Evolutionary conservation across 2,797 vertebrate species (phyloP).

Genomic region (Chanos chanos): DNA sequence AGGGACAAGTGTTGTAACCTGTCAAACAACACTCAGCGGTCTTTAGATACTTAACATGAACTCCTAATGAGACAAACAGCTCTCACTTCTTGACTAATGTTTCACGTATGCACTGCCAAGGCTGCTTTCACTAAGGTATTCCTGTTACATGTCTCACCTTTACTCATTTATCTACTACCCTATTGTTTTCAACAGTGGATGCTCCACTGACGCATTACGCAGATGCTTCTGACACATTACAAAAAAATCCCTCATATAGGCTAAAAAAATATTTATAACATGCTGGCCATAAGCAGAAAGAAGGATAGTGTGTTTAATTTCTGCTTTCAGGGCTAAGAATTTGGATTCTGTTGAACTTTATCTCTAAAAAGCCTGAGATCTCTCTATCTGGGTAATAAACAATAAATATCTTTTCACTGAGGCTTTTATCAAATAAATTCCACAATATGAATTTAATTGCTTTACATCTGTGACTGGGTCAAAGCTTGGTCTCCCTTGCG

Average conservation of each 20-base stretch:
- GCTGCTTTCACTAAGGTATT: constrained; percentile 12
- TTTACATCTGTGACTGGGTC: constrained; percentile 11
- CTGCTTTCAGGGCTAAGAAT: too few relatives aligned
- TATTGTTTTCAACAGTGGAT: too few relatives aligned
- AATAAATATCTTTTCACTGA: constrained; percentile 17
- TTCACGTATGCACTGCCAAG: constrained; percentile 1
- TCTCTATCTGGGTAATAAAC: constrained; percentile 7
- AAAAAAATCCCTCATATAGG: too few relatives aligned
- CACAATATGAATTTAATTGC: constrained; percentile 36
- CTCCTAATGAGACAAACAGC: neutral
- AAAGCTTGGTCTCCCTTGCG: constrained; percentile 9
- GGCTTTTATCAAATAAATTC: constrained; percentile 24
- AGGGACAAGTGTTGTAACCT: neutral
- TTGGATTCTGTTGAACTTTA: too few relatives aligned
- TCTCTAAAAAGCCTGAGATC: too few relatives aligned
- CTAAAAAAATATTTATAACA: too few relatives aligned
- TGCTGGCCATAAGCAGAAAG: too few relatives aligned
- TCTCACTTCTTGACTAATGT: neutral
- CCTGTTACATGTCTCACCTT: neutral
- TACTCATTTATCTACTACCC: too few relatives aligned
- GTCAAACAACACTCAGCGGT: too few relatives aligned
- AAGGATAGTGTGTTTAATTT: too few relatives aligned
- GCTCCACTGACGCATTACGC: too few relatives aligned
- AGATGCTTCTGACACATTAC: too few relatives aligned
- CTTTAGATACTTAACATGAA: neutral